These are phyloP conservation scores for Chiloscyllium plagiosum DNA, from an alignment of 2,113 vertebrate species.

Conservation along the genomic window DNA sequence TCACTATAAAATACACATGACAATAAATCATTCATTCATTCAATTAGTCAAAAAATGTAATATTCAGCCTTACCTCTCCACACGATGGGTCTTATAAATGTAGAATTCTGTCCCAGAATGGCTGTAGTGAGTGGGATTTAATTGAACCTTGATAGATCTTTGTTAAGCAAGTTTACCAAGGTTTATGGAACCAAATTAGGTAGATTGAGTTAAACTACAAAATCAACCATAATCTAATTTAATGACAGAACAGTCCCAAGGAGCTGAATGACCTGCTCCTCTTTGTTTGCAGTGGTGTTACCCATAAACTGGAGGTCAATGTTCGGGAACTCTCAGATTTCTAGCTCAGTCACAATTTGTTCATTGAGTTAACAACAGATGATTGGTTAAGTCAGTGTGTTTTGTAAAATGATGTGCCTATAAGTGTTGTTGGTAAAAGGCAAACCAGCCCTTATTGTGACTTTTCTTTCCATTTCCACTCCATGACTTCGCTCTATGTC, in stretches of 20 bases:
- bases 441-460: not conserved
- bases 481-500: not conserved
- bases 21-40: too few species aligned
- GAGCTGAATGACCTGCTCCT: not conserved
- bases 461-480: not conserved
- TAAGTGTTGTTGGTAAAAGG: not conserved
- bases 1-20: too few species aligned
- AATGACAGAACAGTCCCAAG: not conserved
- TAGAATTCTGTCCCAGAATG: not conserved
- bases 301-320: not conserved
- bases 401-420: not conserved
- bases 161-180: not conserved
- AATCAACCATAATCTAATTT: not conserved
- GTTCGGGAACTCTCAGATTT: slow-evolving; percentile 20
- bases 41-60: too few species aligned
- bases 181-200: not conserved
- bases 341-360: not conserved
- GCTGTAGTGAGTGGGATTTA: not conserved
- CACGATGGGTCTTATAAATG: not conserved
- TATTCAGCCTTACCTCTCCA: not conserved
- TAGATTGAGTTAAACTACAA: not conserved
- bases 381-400: not conserved
- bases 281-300: not conserved
- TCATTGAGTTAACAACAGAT: not conserved
- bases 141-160: not conserved